These are phyloP conservation scores for Pogonophryne albipinna DNA, from an alignment of 2,797 vertebrate species.

Conservation along the genomic window DNA sequence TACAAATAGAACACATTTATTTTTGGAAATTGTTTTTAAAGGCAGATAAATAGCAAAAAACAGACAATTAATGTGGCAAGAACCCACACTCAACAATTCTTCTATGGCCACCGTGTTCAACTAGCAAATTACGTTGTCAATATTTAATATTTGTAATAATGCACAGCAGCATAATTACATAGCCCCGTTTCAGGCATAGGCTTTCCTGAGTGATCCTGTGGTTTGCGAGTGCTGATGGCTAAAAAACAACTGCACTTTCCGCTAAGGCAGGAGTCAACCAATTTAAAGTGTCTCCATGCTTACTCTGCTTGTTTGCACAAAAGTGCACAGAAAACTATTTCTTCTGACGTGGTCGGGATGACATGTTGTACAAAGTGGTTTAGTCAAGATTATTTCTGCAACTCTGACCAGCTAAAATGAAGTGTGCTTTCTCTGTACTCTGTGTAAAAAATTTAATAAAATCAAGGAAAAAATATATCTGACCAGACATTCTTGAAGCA, in stretches of 20 bases:
- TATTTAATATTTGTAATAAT: neutral
- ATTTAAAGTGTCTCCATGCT: neutral
- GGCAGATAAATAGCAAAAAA: too few species aligned
- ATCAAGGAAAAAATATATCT: neutral
- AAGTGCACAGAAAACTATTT: neutral
- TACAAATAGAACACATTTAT: neutral
- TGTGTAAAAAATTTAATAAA: neutral
- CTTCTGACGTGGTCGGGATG: neutral
- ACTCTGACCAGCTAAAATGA: neutral
- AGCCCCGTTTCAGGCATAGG: too few species aligned
- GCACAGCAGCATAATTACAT: neutral
- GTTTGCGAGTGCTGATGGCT: too few species aligned
- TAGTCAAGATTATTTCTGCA: neutral
- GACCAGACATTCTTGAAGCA: neutral
- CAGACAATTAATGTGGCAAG: neutral
- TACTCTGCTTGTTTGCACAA: neutral
- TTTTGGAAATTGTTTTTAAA: too few species aligned
- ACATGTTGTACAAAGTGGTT: neutral
- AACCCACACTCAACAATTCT: neutral
- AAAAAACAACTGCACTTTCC: too few species aligned
- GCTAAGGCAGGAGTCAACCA: neutral
- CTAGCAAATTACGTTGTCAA: neutral
- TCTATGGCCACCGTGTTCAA: too few species aligned
- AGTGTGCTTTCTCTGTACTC: neutral
- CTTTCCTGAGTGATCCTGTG: neutral